A percentile compares a stretch with the other conserved stretches of the same genome.
Evolutionary conservation across 2,113 vertebrate species (phyloP).

Genomic region (Aegithalos caudatus): DNA sequence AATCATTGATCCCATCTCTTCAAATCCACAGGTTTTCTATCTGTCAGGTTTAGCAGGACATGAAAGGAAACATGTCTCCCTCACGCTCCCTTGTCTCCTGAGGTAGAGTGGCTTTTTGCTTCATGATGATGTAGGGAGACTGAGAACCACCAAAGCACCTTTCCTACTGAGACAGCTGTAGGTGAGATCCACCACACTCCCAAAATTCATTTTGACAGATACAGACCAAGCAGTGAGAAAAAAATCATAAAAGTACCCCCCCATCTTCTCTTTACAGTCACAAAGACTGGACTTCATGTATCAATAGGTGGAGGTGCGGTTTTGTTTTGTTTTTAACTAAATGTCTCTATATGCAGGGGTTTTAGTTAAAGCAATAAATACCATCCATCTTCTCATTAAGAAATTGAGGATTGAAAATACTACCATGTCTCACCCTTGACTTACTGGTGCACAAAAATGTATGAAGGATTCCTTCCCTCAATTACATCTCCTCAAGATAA

Average conservation of each 20-base stretch:
- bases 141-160: not conserved
- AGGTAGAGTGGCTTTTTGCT: not conserved
- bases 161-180: not conserved
- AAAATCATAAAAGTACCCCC: not conserved
- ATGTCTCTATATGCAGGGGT: not conserved
- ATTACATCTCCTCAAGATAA: slow-evolving; percentile 24
- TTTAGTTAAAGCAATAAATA: not conserved
- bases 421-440: not conserved
- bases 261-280: not conserved
- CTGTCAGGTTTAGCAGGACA: not conserved
- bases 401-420: not conserved
- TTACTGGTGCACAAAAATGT: not conserved
- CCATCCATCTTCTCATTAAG: not conserved
- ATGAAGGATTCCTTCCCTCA: not conserved
- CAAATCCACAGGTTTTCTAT: not conserved
- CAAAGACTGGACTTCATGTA: not conserved
- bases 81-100: not conserved
- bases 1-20: not conserved
- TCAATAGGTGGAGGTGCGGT: not conserved
- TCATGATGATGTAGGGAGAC: not conserved
- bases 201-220: not conserved
- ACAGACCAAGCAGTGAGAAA: not conserved
- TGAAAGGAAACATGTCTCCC: not conserved
- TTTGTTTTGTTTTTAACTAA: not conserved
- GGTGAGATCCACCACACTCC: not conserved